These are phyloP conservation scores for Stigmatopora nigra DNA, from an alignment of 2,113 vertebrate species.

Conservation along the genomic window DNA sequence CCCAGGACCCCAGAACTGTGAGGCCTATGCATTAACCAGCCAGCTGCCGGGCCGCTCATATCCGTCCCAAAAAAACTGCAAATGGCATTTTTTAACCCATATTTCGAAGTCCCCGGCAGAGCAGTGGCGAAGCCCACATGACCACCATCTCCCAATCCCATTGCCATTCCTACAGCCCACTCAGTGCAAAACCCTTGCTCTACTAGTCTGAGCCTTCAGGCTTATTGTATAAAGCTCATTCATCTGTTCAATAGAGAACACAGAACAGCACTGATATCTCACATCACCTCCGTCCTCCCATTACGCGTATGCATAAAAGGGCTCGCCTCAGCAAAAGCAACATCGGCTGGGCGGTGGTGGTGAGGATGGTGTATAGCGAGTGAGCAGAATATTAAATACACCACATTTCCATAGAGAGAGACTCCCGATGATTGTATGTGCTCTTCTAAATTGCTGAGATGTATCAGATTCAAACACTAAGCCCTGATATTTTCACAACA, in stretches of 20 bases:
- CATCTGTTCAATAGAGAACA: constrained; percentile 63
- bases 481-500: not conserved
- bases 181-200: constrained; percentile 14
- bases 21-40: too few relatives aligned
- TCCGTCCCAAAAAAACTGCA: too few relatives aligned
- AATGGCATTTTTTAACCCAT: too few relatives aligned
- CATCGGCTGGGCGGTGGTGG: constrained; percentile 18
- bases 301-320: constrained; percentile 20
- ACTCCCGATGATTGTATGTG: constrained; percentile 22
- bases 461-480: not conserved
- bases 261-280: constrained; percentile 47
- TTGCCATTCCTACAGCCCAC: constrained; percentile 7
- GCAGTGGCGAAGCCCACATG: constrained; percentile 49
- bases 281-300: constrained; percentile 48
- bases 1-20: too few relatives aligned
- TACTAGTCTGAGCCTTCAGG: constrained; percentile 42
- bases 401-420: constrained; percentile 5
- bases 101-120: not conserved
- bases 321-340: constrained; percentile 27
- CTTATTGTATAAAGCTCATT: constrained; percentile 59
- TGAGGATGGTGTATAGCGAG: constrained; percentile 5
- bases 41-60: too few relatives aligned
- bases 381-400: constrained; percentile 5
- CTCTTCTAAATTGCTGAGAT: constrained; percentile 1
- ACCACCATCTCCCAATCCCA: constrained; percentile 4